phyloP scores from a whole-genome alignment of 1,140 invertebrate genomes.

The Danaus melanippus region DNA sequence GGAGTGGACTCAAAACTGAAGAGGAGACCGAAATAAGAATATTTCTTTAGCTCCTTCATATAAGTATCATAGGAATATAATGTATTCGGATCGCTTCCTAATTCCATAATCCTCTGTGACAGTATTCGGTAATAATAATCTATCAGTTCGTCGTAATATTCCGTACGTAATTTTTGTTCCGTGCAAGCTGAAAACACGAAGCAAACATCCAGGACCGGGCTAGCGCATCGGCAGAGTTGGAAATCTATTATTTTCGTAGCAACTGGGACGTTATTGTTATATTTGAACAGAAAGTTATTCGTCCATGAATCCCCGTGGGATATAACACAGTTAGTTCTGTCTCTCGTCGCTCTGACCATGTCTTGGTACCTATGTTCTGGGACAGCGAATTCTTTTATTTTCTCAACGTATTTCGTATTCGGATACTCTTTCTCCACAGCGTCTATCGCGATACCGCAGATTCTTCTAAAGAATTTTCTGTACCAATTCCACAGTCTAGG shows the following conservation, averaged over 20 bases:
- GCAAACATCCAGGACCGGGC: constrained; percentile 74
- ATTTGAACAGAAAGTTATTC: constrained; percentile 79
- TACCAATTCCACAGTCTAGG: constrained; percentile 77
- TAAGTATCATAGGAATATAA: constrained; percentile 73
- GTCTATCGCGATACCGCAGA: constrained; percentile 73
- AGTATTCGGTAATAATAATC: constrained; percentile 74
- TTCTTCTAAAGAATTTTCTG: constrained; percentile 71
- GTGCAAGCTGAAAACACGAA: constrained; percentile 79
- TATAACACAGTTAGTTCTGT: constrained; percentile 70
- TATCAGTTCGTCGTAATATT: constrained; percentile 74
- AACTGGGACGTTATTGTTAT: constrained; percentile 51
- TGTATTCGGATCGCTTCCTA: constrained; percentile 75
- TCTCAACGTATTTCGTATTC: constrained; percentile 70
- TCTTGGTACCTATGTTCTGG: constrained; percentile 49
- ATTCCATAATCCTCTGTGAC: constrained; percentile 66
- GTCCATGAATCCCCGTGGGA: constrained; percentile 83
- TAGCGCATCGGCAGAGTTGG: constrained; percentile 76
- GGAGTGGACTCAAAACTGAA: constrained; percentile 78
- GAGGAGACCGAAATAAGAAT: constrained; percentile 74
- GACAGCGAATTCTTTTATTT: constrained; percentile 72
- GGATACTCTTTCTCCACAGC: constrained; percentile 77
- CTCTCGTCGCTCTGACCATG: constrained; percentile 42
- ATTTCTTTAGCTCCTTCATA: constrained; percentile 73
- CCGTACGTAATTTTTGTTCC: constrained; percentile 69
- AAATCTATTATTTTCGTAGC: constrained; percentile 79